Base-by-base conservation (phyloP, 2,888 invertebrate genomes). In the Tromatobia lineatoria region DNA sequence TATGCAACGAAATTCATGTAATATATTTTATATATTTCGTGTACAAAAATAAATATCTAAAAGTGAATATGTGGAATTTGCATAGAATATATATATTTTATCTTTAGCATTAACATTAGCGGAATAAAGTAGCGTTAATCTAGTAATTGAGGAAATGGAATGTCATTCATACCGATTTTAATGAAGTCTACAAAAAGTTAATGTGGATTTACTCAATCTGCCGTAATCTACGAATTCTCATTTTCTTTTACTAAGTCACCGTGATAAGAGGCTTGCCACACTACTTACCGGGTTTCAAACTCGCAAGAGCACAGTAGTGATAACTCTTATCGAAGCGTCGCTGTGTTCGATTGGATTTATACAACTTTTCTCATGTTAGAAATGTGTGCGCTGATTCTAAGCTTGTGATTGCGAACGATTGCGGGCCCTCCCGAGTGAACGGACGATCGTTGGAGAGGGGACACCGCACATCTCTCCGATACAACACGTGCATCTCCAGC, bases 401-500 rank as follows among this genome's bases (percentile, higher is more conserved):
- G 20, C 71, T 50, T 61, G 69, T 74, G 78, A 82, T 82, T 79
- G 82, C 82, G 78, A 82, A 82, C 79, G 74, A 82, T 75, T 67
- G 66, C 73, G 73, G 13, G 20, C 25, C 20, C 34, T 29, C 45
- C n/a, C 15, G 38, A 64, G 47, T n/a, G 61, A 15, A 18, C 52
- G 57, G 23, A 15, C 38, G 18, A 34, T 34, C 50, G 71, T 61
- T 13, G 23, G 20, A 52, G 54, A 78, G 70, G 83, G 74, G 70
- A 54, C 54, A 73, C 77, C 74, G 47, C 70, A 81, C 77, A 74
- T 71, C 73, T 79, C 86, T 76, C 85, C 13, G 15, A 87, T 47
- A 88, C 88, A 47, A 88, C 88, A 87, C 73, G 88, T 90, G 67
- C 87, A 88, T 34, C 59, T 73, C 59, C 88, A 89, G 80, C 88